Evolutionary conservation across 1,140 invertebrate genomes (phyloP).

Genomic region (Latrodectus geometricus): DNA sequence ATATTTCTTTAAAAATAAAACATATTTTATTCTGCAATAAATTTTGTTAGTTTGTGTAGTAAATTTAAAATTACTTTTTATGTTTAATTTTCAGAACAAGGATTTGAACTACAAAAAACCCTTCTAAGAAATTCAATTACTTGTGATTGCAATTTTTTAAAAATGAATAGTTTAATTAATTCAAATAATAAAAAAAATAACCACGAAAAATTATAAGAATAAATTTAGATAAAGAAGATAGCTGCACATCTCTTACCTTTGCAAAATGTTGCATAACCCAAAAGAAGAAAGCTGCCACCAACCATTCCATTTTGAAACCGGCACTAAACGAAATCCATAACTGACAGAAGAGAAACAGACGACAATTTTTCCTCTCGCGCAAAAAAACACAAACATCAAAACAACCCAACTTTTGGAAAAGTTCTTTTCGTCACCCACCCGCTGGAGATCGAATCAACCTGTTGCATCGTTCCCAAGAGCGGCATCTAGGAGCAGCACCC

Average conservation of each 20-base stretch:
- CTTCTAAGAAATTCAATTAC: too few relatives aligned
- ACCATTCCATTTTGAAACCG: constrained; percentile 18
- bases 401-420: constrained; percentile 16
- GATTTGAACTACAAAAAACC: too few relatives aligned
- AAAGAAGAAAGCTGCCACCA: constrained; percentile 27
- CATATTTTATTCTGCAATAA: too few relatives aligned
- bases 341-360: not conserved
- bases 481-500: constrained; percentile 5
- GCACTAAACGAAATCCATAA: not conserved
- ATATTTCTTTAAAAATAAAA: too few relatives aligned
- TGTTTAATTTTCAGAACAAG: too few relatives aligned
- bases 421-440: constrained; percentile 13
- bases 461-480: constrained; percentile 6
- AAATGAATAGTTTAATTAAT: too few relatives aligned
- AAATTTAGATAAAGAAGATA: too few relatives aligned
- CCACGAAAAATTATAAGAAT: too few relatives aligned
- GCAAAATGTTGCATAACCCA: constrained; percentile 36
- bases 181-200: too few relatives aligned
- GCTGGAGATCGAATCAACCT: constrained; percentile 18
- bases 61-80: too few relatives aligned
- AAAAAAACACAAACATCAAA: constrained; percentile 15
- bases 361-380: not conserved
- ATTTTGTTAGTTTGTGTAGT: too few relatives aligned
- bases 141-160: too few relatives aligned
- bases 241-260: not conserved